phyloP scores from a whole-genome alignment of 2,888 invertebrate genomes.

The Cactoblastis cactorum region DNA sequence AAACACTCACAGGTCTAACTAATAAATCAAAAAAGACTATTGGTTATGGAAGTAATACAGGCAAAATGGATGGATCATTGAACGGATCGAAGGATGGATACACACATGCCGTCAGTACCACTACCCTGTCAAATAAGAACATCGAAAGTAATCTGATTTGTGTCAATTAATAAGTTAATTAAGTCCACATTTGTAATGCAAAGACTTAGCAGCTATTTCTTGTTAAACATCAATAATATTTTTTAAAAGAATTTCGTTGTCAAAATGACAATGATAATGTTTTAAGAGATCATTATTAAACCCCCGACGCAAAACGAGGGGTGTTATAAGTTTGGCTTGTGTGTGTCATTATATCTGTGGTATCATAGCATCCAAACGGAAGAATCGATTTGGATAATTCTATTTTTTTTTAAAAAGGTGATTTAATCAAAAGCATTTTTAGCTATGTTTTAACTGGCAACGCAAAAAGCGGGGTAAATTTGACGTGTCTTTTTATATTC shows the following conservation, averaged over 20 bases:
- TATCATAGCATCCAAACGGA: no score
- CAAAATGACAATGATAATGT: no score
- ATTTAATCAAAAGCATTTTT: no score
- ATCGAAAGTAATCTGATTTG: slow-evolving; percentile 34
- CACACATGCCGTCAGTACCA: slow-evolving; percentile 44
- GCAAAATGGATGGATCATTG: slow-evolving; percentile 32
- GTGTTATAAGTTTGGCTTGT: no score
- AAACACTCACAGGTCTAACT: slow-evolving; percentile 59
- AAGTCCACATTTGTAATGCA: not conserved
- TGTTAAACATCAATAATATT: not conserved
- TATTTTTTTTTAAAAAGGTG: no score
- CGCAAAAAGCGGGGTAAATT: no score
- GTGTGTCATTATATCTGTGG: no score
- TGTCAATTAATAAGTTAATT: not conserved
- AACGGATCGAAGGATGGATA: slow-evolving; percentile 37
- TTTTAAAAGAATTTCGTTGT: not conserved
- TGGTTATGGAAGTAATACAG: slow-evolving; percentile 42
- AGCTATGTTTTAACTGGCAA: no score
- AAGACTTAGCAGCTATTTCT: not conserved
- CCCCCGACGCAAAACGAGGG: no score
- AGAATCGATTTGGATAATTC: no score
- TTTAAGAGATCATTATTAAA: no score
- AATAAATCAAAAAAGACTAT: slow-evolving; percentile 68
- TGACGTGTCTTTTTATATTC: no score
- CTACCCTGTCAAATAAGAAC: slow-evolving; percentile 34